phyloP scores from a whole-genome alignment of 2,888 invertebrate genomes.

The Ectobius pallidus region DNA sequence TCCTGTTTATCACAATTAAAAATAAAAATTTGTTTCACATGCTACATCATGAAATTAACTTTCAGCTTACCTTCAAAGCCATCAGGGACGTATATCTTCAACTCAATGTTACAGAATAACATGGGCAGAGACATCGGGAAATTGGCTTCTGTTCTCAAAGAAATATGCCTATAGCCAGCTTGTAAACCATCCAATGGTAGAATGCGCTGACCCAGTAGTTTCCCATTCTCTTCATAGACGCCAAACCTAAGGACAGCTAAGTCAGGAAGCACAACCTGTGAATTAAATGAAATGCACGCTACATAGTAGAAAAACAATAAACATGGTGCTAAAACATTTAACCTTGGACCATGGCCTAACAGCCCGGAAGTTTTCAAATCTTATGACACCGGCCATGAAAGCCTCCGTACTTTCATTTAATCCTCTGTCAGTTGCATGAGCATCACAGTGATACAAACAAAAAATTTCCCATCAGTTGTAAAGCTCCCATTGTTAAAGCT shows the following conservation, averaged over 20 bases:
- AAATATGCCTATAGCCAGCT: slow-evolving; percentile 97
- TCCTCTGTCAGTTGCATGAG: too few species aligned
- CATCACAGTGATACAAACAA: too few species aligned
- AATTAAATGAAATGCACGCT: background rate
- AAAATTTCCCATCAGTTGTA: too few species aligned
- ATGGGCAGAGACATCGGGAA: slow-evolving; percentile 99
- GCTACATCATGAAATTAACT: too few species aligned
- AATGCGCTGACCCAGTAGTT: slow-evolving; percentile 95
- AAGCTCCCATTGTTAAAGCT: too few species aligned
- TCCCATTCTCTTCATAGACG: slow-evolving; percentile 97
- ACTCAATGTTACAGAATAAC: slow-evolving; percentile 98
- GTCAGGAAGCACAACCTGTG: slow-evolving; percentile 93
- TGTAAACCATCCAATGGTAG: slow-evolving; percentile 97
- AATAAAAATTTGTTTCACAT: too few species aligned
- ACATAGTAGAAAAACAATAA: background rate
- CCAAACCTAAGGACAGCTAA: slow-evolving; percentile 96
- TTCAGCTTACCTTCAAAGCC: slow-evolving; percentile 90
- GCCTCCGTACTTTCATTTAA: too few species aligned
- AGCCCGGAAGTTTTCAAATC: too few species aligned
- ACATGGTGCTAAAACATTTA: too few species aligned
- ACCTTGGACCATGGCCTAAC: too few species aligned
- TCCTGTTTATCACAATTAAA: too few species aligned
- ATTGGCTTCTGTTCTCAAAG: slow-evolving; percentile 96
- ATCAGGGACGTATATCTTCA: slow-evolving; percentile 99
- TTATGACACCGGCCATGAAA: too few species aligned